Evolutionary conservation across 2,113 vertebrate genomes (phyloP).

Genomic region (Patagioenas fasciata): DNA sequence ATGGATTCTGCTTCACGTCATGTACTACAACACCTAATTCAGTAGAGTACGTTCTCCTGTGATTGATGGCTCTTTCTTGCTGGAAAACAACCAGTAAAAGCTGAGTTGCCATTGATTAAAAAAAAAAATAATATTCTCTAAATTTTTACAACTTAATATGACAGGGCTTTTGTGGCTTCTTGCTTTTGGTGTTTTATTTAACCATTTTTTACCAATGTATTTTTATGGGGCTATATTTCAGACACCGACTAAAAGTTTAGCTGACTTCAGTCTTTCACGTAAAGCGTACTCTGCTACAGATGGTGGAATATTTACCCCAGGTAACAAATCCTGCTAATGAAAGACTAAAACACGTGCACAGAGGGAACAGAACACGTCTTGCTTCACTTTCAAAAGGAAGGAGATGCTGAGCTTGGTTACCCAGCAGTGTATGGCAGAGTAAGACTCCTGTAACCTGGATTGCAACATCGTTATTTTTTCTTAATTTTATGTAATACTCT

Average conservation of each 20-base stretch:
- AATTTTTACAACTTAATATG: background rate
- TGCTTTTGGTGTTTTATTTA: background rate
- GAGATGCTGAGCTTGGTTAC: background rate
- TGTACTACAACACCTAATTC: background rate
- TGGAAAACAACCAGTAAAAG: slow-evolving; percentile 4
- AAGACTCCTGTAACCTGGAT: background rate
- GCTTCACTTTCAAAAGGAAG: fast-evolving
- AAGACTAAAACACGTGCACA: background rate
- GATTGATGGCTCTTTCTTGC: background rate
- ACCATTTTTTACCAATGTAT: fast-evolving
- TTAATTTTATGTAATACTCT: background rate
- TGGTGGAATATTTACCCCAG: background rate
- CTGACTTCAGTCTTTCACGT: background rate
- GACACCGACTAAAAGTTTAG: background rate
- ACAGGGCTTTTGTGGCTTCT: background rate
- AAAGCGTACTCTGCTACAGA: background rate
- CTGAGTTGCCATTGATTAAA: background rate
- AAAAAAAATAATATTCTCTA: background rate
- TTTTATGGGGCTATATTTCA: background rate
- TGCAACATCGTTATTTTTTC: background rate
- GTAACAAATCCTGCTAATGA: background rate
- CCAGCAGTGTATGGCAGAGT: background rate
- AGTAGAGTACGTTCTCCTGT: background rate
- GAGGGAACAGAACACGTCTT: background rate
- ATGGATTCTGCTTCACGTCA: background rate